phyloP scores from a whole-genome alignment of 2,113 vertebrate species.

The Datnioides undecimradiatus region DNA sequence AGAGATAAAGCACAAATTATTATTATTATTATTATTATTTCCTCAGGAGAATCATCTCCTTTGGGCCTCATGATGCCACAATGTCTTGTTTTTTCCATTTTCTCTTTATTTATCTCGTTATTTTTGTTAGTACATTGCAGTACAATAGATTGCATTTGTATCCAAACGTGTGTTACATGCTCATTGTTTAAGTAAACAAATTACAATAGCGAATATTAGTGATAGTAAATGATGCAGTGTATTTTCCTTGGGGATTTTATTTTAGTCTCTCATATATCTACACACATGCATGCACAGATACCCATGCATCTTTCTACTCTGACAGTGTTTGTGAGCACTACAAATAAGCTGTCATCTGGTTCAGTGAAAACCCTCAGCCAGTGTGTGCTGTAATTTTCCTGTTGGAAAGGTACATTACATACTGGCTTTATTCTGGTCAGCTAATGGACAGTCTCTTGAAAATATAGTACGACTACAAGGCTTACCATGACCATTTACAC shows the following conservation, averaged over 20 bases:
- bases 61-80: constrained; percentile 18
- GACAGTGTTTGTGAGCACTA: background rate
- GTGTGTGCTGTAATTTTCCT: background rate
- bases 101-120: constrained; percentile 15
- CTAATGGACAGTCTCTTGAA: background rate
- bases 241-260: background rate
- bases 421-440: background rate
- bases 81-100: background rate
- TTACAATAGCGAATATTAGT: background rate
- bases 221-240: background rate
- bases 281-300: background rate
- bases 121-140: constrained; percentile 3
- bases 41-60: background rate
- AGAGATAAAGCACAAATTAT: constrained; percentile 41
- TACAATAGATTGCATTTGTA: background rate
- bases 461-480: background rate
- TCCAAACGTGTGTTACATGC: background rate
- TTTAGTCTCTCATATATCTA: background rate
- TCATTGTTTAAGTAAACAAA: background rate
- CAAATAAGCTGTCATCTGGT: background rate
- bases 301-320: constrained; percentile 1
- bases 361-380: background rate
- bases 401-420: background rate
- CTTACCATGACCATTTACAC: background rate
- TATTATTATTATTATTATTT: background rate